phyloP scores from a whole-genome alignment of 2,888 invertebrate genomes.

The Caenorhabditis panamensis region DNA sequence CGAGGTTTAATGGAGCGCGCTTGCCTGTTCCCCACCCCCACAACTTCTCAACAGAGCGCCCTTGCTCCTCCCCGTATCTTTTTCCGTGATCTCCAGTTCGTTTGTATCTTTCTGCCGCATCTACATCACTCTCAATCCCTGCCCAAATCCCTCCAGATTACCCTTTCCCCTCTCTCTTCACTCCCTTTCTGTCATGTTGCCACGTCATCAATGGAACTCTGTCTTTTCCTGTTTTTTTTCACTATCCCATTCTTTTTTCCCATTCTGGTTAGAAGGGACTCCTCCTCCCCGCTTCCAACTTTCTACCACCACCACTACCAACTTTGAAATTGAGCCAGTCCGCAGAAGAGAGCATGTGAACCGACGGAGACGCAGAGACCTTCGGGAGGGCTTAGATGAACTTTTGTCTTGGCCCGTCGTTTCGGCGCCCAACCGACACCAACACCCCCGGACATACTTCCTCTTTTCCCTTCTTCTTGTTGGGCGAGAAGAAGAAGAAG shows the following conservation, averaged over 20 bases:
- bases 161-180: background rate
- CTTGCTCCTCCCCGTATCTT: background rate
- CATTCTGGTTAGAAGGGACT: too few relatives aligned
- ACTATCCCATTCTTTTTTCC: background rate
- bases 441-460: background rate
- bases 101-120: background rate
- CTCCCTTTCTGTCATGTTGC: background rate
- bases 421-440: background rate
- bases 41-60: background rate
- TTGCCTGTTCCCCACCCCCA: background rate
- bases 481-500: too few relatives aligned
- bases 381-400: conserved; percentile 36
- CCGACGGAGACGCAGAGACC: background rate
- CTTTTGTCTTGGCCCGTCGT: conserved; percentile 26
- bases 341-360: background rate
- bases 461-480: conserved; percentile 14
- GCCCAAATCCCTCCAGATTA: background rate
- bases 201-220: conserved; percentile 7
- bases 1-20: background rate
- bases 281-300: background rate
- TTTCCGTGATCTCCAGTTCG: background rate
- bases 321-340: background rate
- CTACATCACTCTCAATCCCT: background rate
- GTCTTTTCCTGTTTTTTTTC: background rate
- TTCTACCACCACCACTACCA: background rate